These are phyloP conservation scores for Zaprionus gabonicus DNA, from an alignment of 1,140 invertebrate species.

Conservation along the genomic window DNA sequence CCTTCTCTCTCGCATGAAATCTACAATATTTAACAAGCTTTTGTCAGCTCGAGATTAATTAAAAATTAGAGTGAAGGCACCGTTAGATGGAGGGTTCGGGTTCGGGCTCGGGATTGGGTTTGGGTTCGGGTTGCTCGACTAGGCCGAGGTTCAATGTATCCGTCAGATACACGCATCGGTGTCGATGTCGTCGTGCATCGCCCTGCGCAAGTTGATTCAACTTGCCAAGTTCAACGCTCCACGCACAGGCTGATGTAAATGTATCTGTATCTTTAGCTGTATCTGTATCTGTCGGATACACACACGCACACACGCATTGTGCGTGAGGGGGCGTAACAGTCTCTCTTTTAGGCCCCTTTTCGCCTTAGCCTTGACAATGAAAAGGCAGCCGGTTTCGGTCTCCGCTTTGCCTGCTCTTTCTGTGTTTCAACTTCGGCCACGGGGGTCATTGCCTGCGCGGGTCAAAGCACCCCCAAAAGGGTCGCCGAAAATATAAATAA, in stretches of 20 bases:
- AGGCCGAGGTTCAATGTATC: conserved; percentile 67
- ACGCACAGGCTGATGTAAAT: conserved; percentile 40
- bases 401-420: not conserved
- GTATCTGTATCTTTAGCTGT: conserved; percentile 12
- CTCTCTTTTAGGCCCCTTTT: conserved; percentile 18
- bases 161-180: conserved; percentile 57
- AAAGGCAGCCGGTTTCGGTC: conserved; percentile 33
- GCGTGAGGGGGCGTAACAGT: conserved; percentile 37
- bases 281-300: conserved; percentile 28
- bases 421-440: not conserved
- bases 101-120: no score
- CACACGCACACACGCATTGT: conserved; percentile 57
- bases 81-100: conserved; percentile 42
- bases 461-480: conserved; percentile 32
- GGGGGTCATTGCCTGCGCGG: conserved; percentile 42
- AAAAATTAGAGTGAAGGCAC: conserved; percentile 67
- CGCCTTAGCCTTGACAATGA: conserved; percentile 44
- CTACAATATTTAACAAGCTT: conserved; percentile 56
- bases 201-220: conserved; percentile 69
- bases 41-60: conserved; percentile 61
- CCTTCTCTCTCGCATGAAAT: conserved; percentile 9
- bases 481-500: conserved; percentile 13
- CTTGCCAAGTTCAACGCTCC: conserved; percentile 70
- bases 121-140: not conserved
- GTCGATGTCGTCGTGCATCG: conserved; percentile 1